Percentiles rank a stretch among this genome's conserved stretches.
These are phyloP conservation scores for Rhombomys opimus DNA, from an alignment of 2,113 vertebrate genomes.

Conservation along the genomic window DNA sequence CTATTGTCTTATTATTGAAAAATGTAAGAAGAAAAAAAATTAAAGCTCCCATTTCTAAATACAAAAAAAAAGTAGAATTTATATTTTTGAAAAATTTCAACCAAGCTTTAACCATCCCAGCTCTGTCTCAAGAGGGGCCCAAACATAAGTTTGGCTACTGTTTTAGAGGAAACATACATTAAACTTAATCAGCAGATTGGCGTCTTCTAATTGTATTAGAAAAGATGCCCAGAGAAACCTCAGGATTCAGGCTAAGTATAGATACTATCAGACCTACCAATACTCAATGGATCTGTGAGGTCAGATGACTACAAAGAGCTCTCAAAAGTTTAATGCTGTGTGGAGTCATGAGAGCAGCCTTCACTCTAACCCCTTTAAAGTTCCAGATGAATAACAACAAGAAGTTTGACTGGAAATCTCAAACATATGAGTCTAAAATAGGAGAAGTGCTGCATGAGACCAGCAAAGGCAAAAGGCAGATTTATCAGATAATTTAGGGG, in stretches of 20 bases:
- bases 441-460: not conserved
- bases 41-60: not conserved
- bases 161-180: not conserved
- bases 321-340: not conserved
- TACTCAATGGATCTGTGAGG: not conserved
- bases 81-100: not conserved
- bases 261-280: not conserved
- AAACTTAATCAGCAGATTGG: not conserved
- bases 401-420: not conserved
- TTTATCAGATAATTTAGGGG: not conserved
- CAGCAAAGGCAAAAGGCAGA: too few species aligned
- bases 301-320: not conserved
- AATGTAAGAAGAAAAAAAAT: constrained; percentile 3
- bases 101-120: not conserved
- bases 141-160: not conserved
- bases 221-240: not conserved
- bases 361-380: not conserved
- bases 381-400: not conserved
- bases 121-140: not conserved
- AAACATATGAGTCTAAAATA: not conserved
- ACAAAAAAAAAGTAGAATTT: constrained; percentile 3
- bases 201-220: not conserved
- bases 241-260: not conserved
- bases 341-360: not conserved
- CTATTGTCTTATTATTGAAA: not conserved